Conservation (phyloP, 2,888 invertebrate species). For the Maniola hyperantus region DNA sequence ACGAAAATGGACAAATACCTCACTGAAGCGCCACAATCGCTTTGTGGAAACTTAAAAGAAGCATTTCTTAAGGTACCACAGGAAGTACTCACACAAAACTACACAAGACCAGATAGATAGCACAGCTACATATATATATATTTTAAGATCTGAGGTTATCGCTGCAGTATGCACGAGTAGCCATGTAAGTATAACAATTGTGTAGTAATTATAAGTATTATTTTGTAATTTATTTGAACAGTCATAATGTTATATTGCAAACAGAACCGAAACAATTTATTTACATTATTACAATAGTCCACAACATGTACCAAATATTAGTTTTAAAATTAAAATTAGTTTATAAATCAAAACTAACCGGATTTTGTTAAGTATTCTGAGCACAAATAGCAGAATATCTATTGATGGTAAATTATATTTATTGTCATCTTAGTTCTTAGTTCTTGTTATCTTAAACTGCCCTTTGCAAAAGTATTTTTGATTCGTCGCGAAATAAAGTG, state of each 20-base stretch:
- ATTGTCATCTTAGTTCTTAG: not conserved
- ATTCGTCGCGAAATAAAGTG: not conserved
- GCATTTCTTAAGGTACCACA: constrained; percentile 63
- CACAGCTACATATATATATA: not conserved
- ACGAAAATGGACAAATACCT: constrained; percentile 72
- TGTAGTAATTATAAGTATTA: not conserved
- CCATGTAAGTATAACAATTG: not conserved
- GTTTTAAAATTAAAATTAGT: not conserved
- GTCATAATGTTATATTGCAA: not conserved
- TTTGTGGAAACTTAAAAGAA: constrained; percentile 68
- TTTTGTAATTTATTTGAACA: not conserved
- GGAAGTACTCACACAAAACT: constrained; percentile 50
- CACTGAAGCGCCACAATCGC: constrained; percentile 56
- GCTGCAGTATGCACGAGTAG: not conserved
- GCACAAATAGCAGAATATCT: constrained; percentile 1
- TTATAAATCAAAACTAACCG: not conserved
- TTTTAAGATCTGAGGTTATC: not conserved
- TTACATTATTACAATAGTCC: not conserved
- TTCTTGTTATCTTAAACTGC: not conserved
- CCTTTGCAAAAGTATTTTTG: not conserved
- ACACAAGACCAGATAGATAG: constrained; percentile 53
- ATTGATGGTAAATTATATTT: not conserved
- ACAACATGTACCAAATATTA: constrained; percentile 23
- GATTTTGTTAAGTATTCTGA: not conserved
- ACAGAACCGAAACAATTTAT: not conserved